These are phyloP conservation scores for Grammomys surdaster DNA, from an alignment of 2,113 vertebrate species.

Conservation along the genomic window DNA sequence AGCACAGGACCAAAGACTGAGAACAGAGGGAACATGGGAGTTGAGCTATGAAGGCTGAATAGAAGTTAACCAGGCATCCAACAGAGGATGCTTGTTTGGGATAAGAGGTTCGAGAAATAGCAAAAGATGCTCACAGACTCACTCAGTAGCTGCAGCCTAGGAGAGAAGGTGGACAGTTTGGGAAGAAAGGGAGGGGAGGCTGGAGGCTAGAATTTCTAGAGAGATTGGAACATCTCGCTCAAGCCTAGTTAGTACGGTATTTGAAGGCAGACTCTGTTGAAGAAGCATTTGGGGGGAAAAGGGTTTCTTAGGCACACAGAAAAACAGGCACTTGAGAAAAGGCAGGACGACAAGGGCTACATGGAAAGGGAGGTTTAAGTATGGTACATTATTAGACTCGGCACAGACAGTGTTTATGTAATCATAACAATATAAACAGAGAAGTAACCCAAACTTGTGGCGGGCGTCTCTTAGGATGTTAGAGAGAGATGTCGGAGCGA, in stretches of 20 bases:
- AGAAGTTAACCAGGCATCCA: constrained; percentile 30
- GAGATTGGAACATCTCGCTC: neutral
- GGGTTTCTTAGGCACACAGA: neutral
- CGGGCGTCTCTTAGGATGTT: neutral
- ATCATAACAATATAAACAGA: constrained; percentile 5
- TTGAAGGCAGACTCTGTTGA: neutral
- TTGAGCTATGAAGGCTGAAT: constrained; percentile 46
- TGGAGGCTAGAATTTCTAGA: neutral
- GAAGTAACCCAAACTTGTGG: constrained; percentile 33
- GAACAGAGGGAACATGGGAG: neutral
- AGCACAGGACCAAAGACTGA: neutral
- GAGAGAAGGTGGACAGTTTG: neutral
- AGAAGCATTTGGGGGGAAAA: neutral
- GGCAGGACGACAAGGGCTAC: neutral
- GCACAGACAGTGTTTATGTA: constrained; percentile 11
- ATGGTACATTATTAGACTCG: constrained; percentile 19
- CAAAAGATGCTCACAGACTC: neutral
- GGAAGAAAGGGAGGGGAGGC: neutral
- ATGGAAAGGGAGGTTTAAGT: constrained; percentile 14
- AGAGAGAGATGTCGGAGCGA: neutral
- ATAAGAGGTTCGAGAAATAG: neutral
- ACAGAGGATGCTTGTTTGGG: neutral
- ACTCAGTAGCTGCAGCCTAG: neutral
- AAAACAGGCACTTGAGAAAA: neutral
- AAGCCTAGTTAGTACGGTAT: neutral